Base-by-base conservation (phyloP, 2,888 invertebrate species). In the Eupithecia pulchellata region DNA sequence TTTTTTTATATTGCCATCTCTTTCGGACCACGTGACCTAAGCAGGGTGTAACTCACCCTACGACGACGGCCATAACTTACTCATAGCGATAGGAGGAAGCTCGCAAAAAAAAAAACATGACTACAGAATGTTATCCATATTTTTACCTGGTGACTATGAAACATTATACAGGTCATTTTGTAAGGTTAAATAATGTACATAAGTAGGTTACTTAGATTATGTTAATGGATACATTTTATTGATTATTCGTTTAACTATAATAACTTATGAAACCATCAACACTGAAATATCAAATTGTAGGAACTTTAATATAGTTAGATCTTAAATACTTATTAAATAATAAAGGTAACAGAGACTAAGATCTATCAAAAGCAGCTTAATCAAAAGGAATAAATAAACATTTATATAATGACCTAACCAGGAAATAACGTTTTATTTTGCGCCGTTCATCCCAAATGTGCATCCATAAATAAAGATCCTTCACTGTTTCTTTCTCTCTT, bases 1-100 rank as follows among this genome's bases (percentile, higher is more conserved):
- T 65, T 82, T 89, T 85, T 83, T 84, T 81, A 81, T 91, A 80
- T 78, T 69, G 75, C 86, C 85, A 82, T 93, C 92, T 84, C 88
- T 81, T 80, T 92, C 91, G 84, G 82, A 87, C 92, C 94, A 93
- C 93, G 94, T 94, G 94, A 93, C 93, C 93, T 92, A 93, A 93
- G 91, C 93, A 93, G 94, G 94, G 94, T 94, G 94, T 94, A 94
- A 93, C 92, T 94, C 94, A 94, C 93, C 94, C 94, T 93, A 91
- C 93, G 86, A 91, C 93, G 86, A 88, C 91, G 90, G 92, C 93
- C 92, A 94, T 94, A 94, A 94, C 91, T 94, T 92, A 94, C 93
- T 93, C 93, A 94, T 93, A 93, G 91, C 92, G 93, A 93, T 94
- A 93, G 93, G 91, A 91, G 91, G 94, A 92, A 92, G 89, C 91